These are phyloP conservation scores for Strix uralensis DNA, from an alignment of 2,113 vertebrate species.

Conservation along the genomic window DNA sequence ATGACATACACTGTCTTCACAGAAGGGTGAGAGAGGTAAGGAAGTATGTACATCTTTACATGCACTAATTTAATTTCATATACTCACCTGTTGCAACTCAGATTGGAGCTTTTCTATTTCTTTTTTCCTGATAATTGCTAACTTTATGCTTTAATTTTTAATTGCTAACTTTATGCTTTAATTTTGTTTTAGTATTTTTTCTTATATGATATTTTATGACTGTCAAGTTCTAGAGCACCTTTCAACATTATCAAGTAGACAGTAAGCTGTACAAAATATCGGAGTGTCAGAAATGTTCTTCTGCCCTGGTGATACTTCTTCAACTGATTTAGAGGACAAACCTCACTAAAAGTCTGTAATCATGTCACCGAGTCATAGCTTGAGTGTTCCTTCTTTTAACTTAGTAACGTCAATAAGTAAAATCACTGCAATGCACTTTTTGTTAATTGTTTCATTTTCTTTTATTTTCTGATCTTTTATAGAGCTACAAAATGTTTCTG, in stretches of 20 bases:
- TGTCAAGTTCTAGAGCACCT: neutral
- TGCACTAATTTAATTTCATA: neutral
- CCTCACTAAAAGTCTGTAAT: neutral
- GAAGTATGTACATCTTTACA: neutral
- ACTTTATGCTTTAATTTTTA: neutral
- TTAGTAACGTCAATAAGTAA: neutral
- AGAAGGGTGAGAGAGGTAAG: neutral
- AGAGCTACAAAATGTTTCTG: conserved; percentile 19
- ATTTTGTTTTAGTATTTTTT: neutral
- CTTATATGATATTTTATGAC: neutral
- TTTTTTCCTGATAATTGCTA: neutral
- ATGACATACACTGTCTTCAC: neutral
- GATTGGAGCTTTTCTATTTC: accelerated
- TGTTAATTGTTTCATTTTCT: neutral
- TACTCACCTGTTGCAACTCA: neutral
- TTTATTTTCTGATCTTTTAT: neutral
- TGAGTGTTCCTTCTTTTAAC: neutral
- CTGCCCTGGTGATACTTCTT: neutral
- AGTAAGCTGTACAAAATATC: neutral
- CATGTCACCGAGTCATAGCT: neutral
- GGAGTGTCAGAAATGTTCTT: neutral
- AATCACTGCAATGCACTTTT: neutral
- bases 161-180: neutral
- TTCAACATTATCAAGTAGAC: neutral
- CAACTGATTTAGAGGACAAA: neutral